A percentile compares a stretch with the other conserved stretches of the same genome.
These are phyloP conservation scores for Psittacula derbiana DNA, from an alignment of 2,797 vertebrate genomes.

Conservation along the genomic window DNA sequence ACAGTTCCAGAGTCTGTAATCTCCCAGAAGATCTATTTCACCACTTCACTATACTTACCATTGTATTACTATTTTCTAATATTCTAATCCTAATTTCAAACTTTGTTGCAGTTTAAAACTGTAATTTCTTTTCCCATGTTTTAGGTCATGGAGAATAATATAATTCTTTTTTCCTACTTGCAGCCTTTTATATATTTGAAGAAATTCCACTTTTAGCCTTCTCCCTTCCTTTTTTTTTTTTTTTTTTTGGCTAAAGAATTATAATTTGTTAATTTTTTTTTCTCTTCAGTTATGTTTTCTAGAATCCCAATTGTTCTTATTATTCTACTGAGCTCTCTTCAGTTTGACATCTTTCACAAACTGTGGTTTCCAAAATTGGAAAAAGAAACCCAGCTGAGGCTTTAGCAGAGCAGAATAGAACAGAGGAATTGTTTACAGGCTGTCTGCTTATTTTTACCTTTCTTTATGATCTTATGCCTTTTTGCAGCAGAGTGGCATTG, in stretches of 20 bases:
- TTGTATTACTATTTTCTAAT: not conserved
- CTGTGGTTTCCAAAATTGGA: constrained; percentile 6
- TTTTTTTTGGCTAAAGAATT: not conserved
- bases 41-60: not conserved
- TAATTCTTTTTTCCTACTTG: not conserved
- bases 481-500: not conserved
- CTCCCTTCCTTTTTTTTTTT: not conserved
- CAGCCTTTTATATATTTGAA: not conserved
- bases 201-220: not conserved
- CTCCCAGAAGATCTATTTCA: not conserved
- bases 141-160: not conserved
- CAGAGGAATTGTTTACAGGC: not conserved
- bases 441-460: not conserved
- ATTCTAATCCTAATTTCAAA: not conserved
- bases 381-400: constrained; percentile 23
- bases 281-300: not conserved
- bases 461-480: not conserved
- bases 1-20: not conserved
- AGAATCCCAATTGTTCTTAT: not conserved
- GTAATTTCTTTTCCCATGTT: not conserved
- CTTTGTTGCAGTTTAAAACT: not conserved
- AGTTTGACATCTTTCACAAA: constrained; percentile 23
- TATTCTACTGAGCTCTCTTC: not conserved
- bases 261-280: not conserved
- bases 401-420: not conserved